These are phyloP conservation scores for Octopus sinensis DNA, from an alignment of 1,140 invertebrate species.

Conservation along the genomic window DNA sequence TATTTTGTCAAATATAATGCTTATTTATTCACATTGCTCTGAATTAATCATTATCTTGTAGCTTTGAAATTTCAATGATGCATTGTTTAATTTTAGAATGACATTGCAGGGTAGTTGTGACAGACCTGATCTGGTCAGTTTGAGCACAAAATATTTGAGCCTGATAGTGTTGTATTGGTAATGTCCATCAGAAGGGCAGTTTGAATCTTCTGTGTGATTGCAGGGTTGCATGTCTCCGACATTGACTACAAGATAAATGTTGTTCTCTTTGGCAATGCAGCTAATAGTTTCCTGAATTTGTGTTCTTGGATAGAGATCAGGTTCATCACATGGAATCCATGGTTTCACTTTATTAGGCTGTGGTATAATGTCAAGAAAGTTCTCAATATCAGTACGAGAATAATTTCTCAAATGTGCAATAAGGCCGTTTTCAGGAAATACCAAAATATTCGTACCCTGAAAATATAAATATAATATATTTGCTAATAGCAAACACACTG, in stretches of 20 bases:
- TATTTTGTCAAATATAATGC: no score
- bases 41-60: no score
- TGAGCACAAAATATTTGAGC: no score
- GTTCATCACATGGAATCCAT: conserved; percentile 30
- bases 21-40: no score
- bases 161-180: conserved; percentile 67
- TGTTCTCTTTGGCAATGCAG: conserved; percentile 60
- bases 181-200: conserved; percentile 56
- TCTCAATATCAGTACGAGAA: conserved; percentile 17
- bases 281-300: conserved; percentile 45
- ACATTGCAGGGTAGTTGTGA: no score
- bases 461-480: conserved; percentile 10
- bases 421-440: conserved; percentile 75
- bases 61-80: no score
- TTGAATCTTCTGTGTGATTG: conserved; percentile 47
- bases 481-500: no score
- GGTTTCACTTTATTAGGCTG: conserved; percentile 13
- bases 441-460: conserved; percentile 72
- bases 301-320: background rate
- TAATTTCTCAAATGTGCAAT: conserved; percentile 35
- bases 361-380: conserved; percentile 33
- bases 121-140: no score
- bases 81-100: no score
- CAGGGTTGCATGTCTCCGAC: conserved; percentile 66
- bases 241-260: conserved; percentile 70